Base-by-base conservation (phyloP, 2,888 invertebrate species). In the Sthenelais limicola region DNA sequence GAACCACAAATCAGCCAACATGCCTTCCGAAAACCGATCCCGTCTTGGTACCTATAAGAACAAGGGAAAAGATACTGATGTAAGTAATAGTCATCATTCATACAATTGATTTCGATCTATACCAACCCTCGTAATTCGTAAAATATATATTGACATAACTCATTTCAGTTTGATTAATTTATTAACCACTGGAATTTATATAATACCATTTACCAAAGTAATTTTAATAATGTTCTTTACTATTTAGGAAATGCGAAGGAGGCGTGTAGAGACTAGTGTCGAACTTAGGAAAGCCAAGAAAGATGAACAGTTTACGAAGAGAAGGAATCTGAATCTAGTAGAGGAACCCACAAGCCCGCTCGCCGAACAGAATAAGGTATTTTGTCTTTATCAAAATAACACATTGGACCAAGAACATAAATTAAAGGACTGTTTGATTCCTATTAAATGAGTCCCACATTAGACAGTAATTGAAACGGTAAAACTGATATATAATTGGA, bases 251-350 rank as follows among this genome's bases (percentile, higher is more conserved):
- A 92, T 97, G 86, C 92, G 98, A 66, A 91, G 96, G 77, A 92
- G 96, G 78, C 91, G 98, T 72, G 94, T 92, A 74, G 97, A 97
- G 87, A 92, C 94, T 58, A 94, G 94, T 1, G 92, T 98, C 1
- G 95, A 97, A 80, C 90, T 99, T 38, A 91, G 98, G 21, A 98
- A 98, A 89, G 93, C 94, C 24, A 94, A 94, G 72, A 94, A 97
- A 80, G 97, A 98, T 87, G 97, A 98, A 81, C 96, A 97, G 85
- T 89, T 98, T 48, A 91, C 94, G 71, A 99, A 99, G 88, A 90
- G 95, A 26, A 90, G 98, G 72, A 97, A 97, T 80, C 91, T 97
- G 79, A 91, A 91, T 0, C 88, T 91, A 0, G 89, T 88, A 3
- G 81, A 81, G 35, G 68, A 90, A 38, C 80, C 83, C 2, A 78